Evolutionary conservation across 92 coral and sea anemone genomes (phyloP), one percentile per base, ranked within the genome.

Genomic region (Palythoa heliodiscus): DNA sequence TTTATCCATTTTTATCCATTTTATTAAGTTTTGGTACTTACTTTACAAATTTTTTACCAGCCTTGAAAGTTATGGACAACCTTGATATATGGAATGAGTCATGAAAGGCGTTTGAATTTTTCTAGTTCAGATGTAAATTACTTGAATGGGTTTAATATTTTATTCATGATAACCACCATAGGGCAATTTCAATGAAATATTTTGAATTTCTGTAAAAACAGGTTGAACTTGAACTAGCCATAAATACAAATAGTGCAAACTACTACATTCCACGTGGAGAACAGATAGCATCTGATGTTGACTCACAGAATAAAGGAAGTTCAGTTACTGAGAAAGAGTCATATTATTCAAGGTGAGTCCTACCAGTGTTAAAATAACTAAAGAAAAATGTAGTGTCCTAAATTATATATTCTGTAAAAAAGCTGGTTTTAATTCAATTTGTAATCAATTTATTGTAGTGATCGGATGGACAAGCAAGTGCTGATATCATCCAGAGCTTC

Each of bases 381-480:
- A n/a, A 55, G 61, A 55, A 55, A 16, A 55, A 7, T 7, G 13
- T 52, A 52, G 11, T 12, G 13, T 7, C 55, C 13, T 7, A 52
- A 52, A 52, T 52, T 55, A 55, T 16, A 55, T 9, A 13, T 1
- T 55, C 61, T 55, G 15, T 55, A 3, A 55, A 55, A 12, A 12
- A 13, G 61, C 14, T 12, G 61, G 7, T n/a, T 19, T 60, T 16
- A 63, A 63, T 75, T 16, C 10, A 19, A 19, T 50, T 47, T 19
- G 15, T 37, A 40, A 22, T 58, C 1, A 55, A 13, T 0, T 76
- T 20, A 70, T 52, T 38, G 48, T 58, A 95, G 98, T 92, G 95
- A 91, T 48, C 87, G 57, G 70, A 95, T 95, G 98, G 98, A 95
- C 87, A 95, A 95, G 71, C 98, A 95, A 64, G 98, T 95, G 20